Evolutionary conservation across 2,113 vertebrate genomes (phyloP), one percentile per base, ranked within the genome.

Genomic region (Meriones unguiculatus): DNA sequence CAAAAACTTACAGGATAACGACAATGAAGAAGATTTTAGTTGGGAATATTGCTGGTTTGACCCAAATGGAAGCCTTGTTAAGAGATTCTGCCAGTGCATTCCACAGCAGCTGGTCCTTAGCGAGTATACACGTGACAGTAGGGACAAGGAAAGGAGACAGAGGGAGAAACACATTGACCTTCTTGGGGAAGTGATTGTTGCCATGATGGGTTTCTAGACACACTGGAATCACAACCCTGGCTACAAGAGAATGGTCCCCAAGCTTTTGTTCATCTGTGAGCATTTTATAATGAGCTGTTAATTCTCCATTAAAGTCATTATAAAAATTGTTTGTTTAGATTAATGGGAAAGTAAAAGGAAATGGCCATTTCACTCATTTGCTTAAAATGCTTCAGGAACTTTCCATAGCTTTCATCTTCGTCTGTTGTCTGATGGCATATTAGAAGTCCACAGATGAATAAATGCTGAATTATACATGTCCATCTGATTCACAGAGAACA

Each of bases 291-390:
- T 30, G 8, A 65, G 50, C 35, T 10, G 25, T 64, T 69, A n/a
- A 91, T 70, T 94, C 88, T 46, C 89, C 38, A 13, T 30, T 70
- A 46, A 54, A 46, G 46, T 92, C 41, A 46, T 41, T 64, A 64
- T 46, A 57, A 87, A 80, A 91, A 77, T 30, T 2, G 20, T 35
- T 80, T 72, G 24, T 76, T 95, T 76, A 80, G 70, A 81, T 76
- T 62, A 93, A 62, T 54, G 86, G 65, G 38, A 67, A 92, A 80
- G 18, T 57, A 25, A 90, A 89, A n/a, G 85, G 41, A 73, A 78
- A 75, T 64, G 65, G 89, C 35, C n/a, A 17, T 52, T 72, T 90
- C 38, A 52, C 10, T 35, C 11, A 10, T 59, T 14, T 41, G 28
- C 52, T 94, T 85, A 91, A 90, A 92, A 82, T 0, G 35, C 24